phyloP scores from a whole-genome alignment of 2,113 vertebrate genomes.

The Etia nguti region DNA sequence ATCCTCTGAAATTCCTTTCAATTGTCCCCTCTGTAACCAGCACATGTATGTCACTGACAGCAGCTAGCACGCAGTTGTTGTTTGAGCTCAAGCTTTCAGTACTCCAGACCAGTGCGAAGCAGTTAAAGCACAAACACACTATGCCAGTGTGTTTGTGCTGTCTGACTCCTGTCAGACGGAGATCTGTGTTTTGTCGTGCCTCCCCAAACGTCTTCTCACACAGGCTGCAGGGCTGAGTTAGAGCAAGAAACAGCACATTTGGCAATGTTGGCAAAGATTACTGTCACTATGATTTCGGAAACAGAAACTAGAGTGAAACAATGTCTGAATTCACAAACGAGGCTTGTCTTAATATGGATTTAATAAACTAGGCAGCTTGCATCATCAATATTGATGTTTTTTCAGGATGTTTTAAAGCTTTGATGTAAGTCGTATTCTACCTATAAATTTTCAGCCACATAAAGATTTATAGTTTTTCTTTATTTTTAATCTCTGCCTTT shows the following conservation, averaged over 20 bases:
- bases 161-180: neutral
- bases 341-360: neutral
- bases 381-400: neutral
- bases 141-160: neutral
- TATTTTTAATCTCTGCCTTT: neutral
- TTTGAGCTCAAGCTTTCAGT: neutral
- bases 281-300: constrained; percentile 13
- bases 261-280: constrained; percentile 32
- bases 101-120: neutral
- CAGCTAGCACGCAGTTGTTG: neutral
- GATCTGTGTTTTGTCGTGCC: constrained; percentile 8
- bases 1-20: neutral
- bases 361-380: neutral
- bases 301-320: constrained; percentile 4
- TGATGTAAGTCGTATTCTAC: neutral
- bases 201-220: neutral
- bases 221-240: neutral
- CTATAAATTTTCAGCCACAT: neutral
- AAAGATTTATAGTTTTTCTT: neutral
- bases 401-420: neutral
- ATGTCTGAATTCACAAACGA: neutral
- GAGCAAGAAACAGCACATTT: neutral
- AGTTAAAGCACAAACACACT: neutral
- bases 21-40: neutral
- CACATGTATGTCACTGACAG: neutral